phyloP scores from a whole-genome alignment of 1,140 invertebrate genomes.

The Saxidomus purpurata region DNA sequence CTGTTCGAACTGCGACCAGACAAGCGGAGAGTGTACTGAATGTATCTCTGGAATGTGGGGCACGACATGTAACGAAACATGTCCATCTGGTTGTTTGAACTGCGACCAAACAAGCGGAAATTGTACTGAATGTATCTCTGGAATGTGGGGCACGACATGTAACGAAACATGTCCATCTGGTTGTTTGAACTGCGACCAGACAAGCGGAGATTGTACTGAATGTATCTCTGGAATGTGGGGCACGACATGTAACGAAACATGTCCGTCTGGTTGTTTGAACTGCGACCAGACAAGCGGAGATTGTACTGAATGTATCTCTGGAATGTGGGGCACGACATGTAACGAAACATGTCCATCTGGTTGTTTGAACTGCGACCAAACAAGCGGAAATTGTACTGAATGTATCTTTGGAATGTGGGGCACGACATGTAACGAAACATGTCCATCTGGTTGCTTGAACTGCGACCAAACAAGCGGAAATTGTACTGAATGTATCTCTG shows the following conservation, averaged over 20 bases:
- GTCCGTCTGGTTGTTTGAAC: not conserved
- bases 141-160: slow-evolving; percentile 7
- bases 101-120: not conserved
- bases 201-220: not conserved
- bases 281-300: not conserved
- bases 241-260: not conserved
- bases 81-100: not conserved
- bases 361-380: slow-evolving; percentile 6
- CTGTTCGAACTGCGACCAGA: not conserved
- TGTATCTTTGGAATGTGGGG: slow-evolving; percentile 27
- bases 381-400: not conserved
- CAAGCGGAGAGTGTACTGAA: not conserved
- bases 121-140: not conserved
- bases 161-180: not conserved
- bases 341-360: not conserved
- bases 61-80: not conserved
- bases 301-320: not conserved
- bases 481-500: not conserved
- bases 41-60: not conserved
- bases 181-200: slow-evolving; percentile 19
- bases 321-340: not conserved
- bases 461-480: not conserved
- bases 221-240: slow-evolving; percentile 21
- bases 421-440: not conserved
- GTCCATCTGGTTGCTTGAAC: not conserved